Evolutionary conservation across 2,113 vertebrate genomes (phyloP).

Genomic region (Seriola quinqueradiata): DNA sequence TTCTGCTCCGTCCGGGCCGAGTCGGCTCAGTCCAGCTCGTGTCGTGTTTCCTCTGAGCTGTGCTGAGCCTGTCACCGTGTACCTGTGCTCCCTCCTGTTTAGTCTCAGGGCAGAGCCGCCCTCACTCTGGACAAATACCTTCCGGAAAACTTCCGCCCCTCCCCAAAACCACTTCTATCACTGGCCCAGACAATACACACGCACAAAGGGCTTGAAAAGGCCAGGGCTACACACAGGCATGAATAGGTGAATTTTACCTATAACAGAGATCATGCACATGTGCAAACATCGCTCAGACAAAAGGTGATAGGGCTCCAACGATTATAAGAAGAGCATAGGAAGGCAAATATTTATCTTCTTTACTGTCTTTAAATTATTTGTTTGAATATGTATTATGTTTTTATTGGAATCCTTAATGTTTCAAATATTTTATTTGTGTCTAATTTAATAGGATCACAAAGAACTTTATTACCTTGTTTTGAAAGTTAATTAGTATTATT

Average conservation of each 20-base stretch:
- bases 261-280: background rate
- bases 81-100: constrained; percentile 66
- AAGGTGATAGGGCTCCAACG: no score
- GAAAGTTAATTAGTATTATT: no score
- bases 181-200: constrained; percentile 62
- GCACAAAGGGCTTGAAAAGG: constrained; percentile 70
- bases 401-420: background rate
- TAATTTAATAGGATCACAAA: background rate
- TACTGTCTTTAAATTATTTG: background rate
- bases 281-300: no score
- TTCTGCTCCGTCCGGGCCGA: constrained; percentile 14
- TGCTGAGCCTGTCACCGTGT: constrained; percentile 31
- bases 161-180: constrained; percentile 80
- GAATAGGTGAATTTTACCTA: background rate
- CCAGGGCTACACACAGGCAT: constrained; percentile 25
- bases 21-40: constrained; percentile 22
- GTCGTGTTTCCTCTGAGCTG: constrained; percentile 18
- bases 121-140: constrained; percentile 72
- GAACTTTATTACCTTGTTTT: background rate
- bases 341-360: no score
- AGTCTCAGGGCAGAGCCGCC: constrained; percentile 69
- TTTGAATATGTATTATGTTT: background rate
- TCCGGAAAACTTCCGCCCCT: constrained; percentile 68
- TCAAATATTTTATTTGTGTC: background rate
- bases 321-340: no score